Evolutionary conservation across 2,888 invertebrate species (phyloP), one percentile per base, ranked within the genome.

Genomic region (Cephus runcator): DNA sequence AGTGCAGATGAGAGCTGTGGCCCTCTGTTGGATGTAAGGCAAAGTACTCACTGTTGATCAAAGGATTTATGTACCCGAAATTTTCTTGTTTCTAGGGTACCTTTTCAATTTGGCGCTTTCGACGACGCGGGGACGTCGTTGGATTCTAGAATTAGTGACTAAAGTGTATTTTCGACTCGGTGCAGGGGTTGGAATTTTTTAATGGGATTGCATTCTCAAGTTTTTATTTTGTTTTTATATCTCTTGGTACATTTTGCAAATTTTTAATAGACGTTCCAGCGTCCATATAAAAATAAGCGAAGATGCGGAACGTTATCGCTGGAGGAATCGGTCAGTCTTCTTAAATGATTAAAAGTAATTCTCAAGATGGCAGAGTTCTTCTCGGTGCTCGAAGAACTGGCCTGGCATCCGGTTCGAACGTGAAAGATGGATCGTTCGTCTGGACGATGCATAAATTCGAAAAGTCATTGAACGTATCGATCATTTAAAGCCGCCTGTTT

Each of bases 1-100:
- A 23, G 56, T 15, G 56, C 15, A 56, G 75, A 71, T 71, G 77
- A 75, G 77, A 77, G 77, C 75, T 77, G 75, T 69, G 73, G 77
- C 77, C 77, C 77, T 75, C 77, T 77, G 40, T 34, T 3, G 34
- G 34, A 34, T 30, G 34, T 31, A 33, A 71, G 30, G 71, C 34
- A 23, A 34, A 56, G 56, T 56, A 56, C 23, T 56, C 23, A 9
- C 56, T 23, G 6, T 56, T 56, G 56, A 56, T 56, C 56, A 56
- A 56, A 56, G 56, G 23, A 56, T 56, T 56, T 56, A 2, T 23
- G 56, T 56, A 56, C 56, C 56, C 56, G 56, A 56, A 23, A 56
- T 56, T 56, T 56, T 23, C 23, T 56, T 56, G 23, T 23, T 56
- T 56, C 56, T 23, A 56, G 56, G 56, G 9, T 56, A 56, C 1